Evolutionary conservation across 2,113 vertebrate species (phyloP).

Genomic region (Neolamprologus sp.): DNA sequence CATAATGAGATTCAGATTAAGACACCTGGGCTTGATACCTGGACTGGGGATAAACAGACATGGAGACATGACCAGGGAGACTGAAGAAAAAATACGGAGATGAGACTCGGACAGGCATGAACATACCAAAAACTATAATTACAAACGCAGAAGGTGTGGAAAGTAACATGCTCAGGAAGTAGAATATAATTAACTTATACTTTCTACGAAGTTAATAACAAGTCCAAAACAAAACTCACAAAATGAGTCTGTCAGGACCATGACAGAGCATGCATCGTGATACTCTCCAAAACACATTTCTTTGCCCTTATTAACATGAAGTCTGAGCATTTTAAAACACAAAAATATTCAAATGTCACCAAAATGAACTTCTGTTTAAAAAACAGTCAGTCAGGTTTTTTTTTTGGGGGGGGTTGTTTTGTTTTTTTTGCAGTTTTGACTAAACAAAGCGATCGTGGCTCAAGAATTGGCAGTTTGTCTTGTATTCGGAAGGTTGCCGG

Average conservation of each 20-base stretch:
- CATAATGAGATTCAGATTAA: neutral
- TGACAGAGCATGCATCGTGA: neutral
- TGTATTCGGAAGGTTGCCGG: rapidly evolving
- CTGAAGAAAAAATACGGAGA: neutral
- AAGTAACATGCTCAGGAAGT: neutral
- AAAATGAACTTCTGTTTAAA: neutral
- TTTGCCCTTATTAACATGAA: neutral
- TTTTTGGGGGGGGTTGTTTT: too few species aligned
- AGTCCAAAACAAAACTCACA: neutral
- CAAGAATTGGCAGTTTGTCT: neutral
- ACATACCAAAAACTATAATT: neutral
- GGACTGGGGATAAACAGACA: neutral
- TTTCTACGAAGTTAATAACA: neutral
- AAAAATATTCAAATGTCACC: neutral
- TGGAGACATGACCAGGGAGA: neutral
- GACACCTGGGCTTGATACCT: neutral
- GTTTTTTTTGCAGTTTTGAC: too few species aligned
- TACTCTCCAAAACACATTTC: neutral
- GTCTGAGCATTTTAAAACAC: neutral
- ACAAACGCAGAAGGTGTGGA: neutral
- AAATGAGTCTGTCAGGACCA: neutral
- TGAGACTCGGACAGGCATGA: neutral
- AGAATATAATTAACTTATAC: neutral
- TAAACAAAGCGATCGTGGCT: neutral
- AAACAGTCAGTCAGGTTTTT: neutral